phyloP scores from a whole-genome alignment of 2,888 invertebrate genomes.

The Thalpophila matura region DNA sequence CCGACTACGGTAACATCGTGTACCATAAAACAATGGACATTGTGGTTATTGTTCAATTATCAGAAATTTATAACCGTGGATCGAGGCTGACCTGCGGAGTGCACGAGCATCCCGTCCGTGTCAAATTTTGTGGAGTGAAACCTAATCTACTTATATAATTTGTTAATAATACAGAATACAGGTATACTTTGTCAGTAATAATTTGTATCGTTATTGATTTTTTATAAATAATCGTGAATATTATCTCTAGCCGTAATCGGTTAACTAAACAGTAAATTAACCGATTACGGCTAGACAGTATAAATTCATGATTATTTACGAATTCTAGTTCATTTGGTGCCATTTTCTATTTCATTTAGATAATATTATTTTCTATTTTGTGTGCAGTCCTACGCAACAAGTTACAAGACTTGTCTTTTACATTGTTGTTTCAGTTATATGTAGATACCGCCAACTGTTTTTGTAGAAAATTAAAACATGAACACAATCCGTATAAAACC shows the following conservation, averaged over 20 bases:
- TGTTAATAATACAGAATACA: no score
- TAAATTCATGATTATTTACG: neutral
- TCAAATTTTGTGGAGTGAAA: conserved; percentile 2
- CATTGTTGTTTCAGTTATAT: no score
- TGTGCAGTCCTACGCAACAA: neutral
- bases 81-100: conserved; percentile 8
- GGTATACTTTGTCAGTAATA: no score
- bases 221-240: no score
- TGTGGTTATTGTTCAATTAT: conserved; percentile 66
- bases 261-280: no score
- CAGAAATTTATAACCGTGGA: conserved; percentile 62
- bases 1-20: conserved; percentile 50
- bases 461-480: neutral
- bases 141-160: neutral
- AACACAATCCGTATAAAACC: no score
- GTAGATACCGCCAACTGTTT: neutral
- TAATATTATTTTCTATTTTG: neutral
- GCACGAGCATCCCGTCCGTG: neutral
- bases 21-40: conserved; percentile 69
- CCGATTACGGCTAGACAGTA: no score
- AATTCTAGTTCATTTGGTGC: neutral
- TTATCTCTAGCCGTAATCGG: no score
- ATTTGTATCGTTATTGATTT: no score
- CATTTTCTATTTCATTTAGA: no score
- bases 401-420: no score